phyloP scores from a whole-genome alignment of 2,888 invertebrate species.

The Drosophila emarginata region DNA sequence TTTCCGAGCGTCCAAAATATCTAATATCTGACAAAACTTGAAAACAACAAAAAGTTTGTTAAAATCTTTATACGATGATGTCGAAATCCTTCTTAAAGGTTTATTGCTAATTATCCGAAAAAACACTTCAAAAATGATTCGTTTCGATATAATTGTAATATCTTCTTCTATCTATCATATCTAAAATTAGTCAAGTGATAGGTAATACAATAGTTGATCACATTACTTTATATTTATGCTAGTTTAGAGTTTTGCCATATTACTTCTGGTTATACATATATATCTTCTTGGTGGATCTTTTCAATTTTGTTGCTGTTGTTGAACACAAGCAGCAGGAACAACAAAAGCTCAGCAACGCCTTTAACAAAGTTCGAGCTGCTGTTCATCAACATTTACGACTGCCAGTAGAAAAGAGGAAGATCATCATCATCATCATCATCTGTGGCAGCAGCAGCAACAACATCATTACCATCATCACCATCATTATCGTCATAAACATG shows the following conservation, averaged over 20 bases:
- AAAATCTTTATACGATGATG: too few species aligned
- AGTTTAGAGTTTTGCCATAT: not conserved
- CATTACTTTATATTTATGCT: not conserved
- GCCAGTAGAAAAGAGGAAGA: slow-evolving; percentile 35
- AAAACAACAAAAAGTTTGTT: too few species aligned
- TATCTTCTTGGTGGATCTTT: slow-evolving; percentile 66
- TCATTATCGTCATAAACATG: slow-evolving; percentile 28
- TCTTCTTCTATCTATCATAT: not conserved
- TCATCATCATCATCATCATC: not conserved
- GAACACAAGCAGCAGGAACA: slow-evolving; percentile 48
- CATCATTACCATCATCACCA: slow-evolving; percentile 31
- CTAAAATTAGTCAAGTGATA: not conserved
- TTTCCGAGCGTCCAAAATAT: too few species aligned
- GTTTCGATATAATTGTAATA: too few species aligned
- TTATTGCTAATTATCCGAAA: too few species aligned
- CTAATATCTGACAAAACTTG: too few species aligned
- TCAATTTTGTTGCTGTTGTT: slow-evolving; percentile 69
- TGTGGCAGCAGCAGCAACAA: not conserved
- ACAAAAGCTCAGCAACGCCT: slow-evolving; percentile 72
- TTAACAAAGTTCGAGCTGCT: slow-evolving; percentile 73
- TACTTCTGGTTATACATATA: slow-evolving; percentile 21
- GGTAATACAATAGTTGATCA: slow-evolving; percentile 9
- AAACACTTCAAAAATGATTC: too few species aligned
- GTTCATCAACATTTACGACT: slow-evolving; percentile 78
- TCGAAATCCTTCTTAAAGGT: too few species aligned